Conservation (phyloP, 2,888 invertebrate genomes). For the Cheilosia vernalis region DNA sequence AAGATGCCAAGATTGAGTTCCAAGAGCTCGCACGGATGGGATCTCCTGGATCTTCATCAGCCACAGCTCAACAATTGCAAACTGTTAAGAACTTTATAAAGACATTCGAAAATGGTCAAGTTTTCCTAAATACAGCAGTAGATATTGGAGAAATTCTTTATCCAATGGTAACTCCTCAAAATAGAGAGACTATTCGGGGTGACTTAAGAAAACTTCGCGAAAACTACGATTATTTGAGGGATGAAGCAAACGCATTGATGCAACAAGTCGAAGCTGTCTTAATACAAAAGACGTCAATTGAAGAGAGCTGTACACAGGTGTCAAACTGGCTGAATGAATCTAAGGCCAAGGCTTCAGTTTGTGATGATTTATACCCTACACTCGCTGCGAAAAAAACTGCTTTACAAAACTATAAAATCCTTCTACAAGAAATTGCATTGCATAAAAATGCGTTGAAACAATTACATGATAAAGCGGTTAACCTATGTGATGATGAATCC, state of each 20-base stretch:
- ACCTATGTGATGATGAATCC: conserved; percentile 91
- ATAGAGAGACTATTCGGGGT: conserved; percentile 92
- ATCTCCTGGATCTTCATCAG: conserved; percentile 89
- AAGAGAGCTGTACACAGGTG: conserved; percentile 95
- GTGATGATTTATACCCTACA: conserved; percentile 89
- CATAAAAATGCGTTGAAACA: conserved; percentile 94
- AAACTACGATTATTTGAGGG: conserved; percentile 92
- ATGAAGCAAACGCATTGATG: conserved; percentile 92
- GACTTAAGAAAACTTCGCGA: conserved; percentile 92
- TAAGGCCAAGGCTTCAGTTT: conserved; percentile 89
- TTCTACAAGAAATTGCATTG: conserved; percentile 93
- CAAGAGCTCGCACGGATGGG: conserved; percentile 89
- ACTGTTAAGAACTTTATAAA: conserved; percentile 86
- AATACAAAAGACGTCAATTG: conserved; percentile 95
- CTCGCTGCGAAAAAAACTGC: conserved; percentile 95
- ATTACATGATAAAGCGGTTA: conserved; percentile 91
- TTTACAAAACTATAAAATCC: conserved; percentile 90
- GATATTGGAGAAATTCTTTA: conserved; percentile 95
- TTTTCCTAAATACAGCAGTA: conserved; percentile 90
- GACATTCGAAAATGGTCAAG: conserved; percentile 91
- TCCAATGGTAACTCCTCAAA: conserved; percentile 93
- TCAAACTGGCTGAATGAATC: conserved; percentile 93
- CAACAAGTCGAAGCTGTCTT: conserved; percentile 95
- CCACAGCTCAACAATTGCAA: conserved; percentile 88
- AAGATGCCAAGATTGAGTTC: conserved; percentile 89